phyloP scores from a whole-genome alignment of 2,113 vertebrate species.

The Labrus mixtus region DNA sequence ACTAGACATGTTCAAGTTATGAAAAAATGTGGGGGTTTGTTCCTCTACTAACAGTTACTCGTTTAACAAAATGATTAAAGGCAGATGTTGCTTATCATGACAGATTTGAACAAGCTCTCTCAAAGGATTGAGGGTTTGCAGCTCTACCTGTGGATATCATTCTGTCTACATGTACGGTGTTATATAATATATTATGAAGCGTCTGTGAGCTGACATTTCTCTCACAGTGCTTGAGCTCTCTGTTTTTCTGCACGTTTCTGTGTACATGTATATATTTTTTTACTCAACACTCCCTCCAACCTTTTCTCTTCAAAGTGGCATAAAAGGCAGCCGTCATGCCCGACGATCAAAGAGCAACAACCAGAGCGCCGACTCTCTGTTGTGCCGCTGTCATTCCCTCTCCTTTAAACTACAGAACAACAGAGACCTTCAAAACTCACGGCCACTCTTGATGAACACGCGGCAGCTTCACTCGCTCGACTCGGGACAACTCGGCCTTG shows the following conservation, averaged over 20 bases:
- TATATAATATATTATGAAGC: constrained; percentile 10
- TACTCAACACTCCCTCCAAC: constrained; percentile 51
- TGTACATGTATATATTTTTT: constrained; percentile 3
- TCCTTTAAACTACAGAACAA: constrained; percentile 60
- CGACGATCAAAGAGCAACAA: constrained; percentile 71
- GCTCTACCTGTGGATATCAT: no score
- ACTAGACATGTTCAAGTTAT: no score
- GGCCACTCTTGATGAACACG: constrained; percentile 47
- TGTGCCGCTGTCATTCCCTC: constrained; percentile 67
- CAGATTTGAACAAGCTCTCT: no score
- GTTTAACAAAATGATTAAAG: no score
- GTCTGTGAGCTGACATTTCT: constrained; percentile 62
- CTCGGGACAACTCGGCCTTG: constrained; percentile 10
- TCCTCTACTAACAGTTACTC: no score
- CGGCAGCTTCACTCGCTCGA: background rate
- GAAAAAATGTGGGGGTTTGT: no score
- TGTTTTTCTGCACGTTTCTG: constrained; percentile 41
- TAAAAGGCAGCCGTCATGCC: constrained; percentile 64
- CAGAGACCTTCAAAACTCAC: constrained; percentile 46
- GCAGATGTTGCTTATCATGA: no score
- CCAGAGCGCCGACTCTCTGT: constrained; percentile 53
- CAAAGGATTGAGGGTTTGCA: no score
- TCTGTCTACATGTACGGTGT: background rate
- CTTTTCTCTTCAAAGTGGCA: constrained; percentile 75
- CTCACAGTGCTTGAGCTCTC: constrained; percentile 27